These are phyloP conservation scores for Lepidurus packardi DNA, from an alignment of 1,140 invertebrate genomes.

Conservation along the genomic window DNA sequence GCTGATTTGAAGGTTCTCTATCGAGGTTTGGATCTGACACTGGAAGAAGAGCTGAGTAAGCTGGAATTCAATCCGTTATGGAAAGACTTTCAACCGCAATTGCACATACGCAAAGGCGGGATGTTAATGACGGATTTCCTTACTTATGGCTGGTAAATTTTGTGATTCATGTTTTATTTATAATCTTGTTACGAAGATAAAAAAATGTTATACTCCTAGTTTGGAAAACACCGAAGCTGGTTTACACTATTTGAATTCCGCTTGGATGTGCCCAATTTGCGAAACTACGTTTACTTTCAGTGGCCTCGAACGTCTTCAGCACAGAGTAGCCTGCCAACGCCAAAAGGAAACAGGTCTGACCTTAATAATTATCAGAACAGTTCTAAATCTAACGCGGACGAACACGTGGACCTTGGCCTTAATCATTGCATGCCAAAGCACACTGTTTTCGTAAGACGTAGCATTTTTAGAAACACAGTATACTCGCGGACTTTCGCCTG, in stretches of 20 bases:
- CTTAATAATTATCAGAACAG: neutral
- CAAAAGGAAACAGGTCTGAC: constrained; percentile 27
- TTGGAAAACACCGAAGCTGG: constrained; percentile 43
- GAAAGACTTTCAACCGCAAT: constrained; percentile 52
- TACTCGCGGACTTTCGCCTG: neutral
- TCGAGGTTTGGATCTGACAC: constrained; percentile 27
- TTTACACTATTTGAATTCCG: constrained; percentile 41
- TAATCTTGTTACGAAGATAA: neutral
- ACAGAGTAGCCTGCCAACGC: constrained; percentile 44
- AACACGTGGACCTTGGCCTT: neutral
- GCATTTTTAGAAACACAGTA: neutral
- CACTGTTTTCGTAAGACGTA: neutral
- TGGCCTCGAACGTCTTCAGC: constrained; percentile 46
- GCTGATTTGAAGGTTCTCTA: constrained; percentile 80
- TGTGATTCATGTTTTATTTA: constrained; percentile 8
- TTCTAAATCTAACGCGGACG: neutral
- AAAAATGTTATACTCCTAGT: constrained; percentile 38
- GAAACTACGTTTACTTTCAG: constrained; percentile 43
- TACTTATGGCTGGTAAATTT: constrained; percentile 72
- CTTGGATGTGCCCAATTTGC: constrained; percentile 49
- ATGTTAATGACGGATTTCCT: constrained; percentile 72
- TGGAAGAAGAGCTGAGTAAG: constrained; percentile 37
- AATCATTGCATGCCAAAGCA: neutral
- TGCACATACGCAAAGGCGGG: constrained; percentile 72
- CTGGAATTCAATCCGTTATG: constrained; percentile 65